These are phyloP conservation scores for Dermatemys mawii DNA, from an alignment of 2,113 vertebrate genomes.

Conservation along the genomic window DNA sequence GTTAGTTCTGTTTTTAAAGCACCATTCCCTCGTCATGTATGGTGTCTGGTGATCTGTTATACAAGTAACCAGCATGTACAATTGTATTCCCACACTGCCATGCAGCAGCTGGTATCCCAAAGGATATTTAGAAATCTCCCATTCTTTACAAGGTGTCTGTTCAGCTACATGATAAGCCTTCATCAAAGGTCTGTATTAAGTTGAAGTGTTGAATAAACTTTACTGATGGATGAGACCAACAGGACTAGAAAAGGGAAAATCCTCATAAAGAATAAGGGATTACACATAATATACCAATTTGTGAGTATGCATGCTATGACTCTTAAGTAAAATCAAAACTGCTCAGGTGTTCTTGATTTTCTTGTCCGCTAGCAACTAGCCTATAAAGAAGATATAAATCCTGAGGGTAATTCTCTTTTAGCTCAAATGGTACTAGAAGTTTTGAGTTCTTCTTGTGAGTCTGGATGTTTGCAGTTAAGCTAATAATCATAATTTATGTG, in stretches of 20 bases:
- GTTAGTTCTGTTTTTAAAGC: no score
- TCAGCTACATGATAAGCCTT: background rate
- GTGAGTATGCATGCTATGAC: background rate
- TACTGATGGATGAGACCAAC: background rate
- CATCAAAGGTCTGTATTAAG: background rate
- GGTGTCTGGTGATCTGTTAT: constrained; percentile 5
- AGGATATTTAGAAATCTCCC: background rate
- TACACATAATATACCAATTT: background rate
- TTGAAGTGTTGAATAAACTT: background rate
- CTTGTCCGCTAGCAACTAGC: background rate
- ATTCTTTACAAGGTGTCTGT: background rate
- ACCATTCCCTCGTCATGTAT: no score
- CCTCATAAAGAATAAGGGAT: background rate
- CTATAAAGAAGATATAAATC: background rate
- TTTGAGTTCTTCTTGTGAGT: background rate
- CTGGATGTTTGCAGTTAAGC: background rate
- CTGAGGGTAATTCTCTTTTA: background rate
- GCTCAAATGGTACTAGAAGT: background rate
- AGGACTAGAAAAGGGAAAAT: background rate
- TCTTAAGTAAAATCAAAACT: background rate
- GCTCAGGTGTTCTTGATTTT: background rate
- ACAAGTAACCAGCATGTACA: background rate
- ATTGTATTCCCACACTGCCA: constrained; percentile 8
- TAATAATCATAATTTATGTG: fast-evolving
- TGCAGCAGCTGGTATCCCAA: constrained; percentile 19